Conservation (phyloP, 2,113 vertebrate genomes). For the Trogon melanurus region DNA sequence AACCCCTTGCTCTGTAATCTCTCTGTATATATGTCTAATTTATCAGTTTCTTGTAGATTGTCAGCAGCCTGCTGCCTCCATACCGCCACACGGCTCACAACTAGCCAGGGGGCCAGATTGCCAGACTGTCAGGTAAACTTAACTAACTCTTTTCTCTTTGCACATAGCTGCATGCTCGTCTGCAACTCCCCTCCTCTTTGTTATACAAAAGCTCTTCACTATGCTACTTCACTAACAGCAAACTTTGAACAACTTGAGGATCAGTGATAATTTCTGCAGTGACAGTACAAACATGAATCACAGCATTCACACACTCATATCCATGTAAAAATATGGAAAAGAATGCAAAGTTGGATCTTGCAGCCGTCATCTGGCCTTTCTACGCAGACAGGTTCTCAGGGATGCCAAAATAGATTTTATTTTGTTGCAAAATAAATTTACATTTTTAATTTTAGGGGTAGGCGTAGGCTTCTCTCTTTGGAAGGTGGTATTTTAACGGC, state of each 20-base stretch:
- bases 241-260: not conserved
- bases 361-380: not conserved
- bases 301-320: not conserved
- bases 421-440: not conserved
- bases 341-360: not conserved
- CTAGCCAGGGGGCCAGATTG: constrained; percentile 88
- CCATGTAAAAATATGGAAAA: not conserved
- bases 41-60: constrained; percentile 99
- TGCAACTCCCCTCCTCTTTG: not conserved
- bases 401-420: not conserved
- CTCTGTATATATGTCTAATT: constrained; percentile 98
- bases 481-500: not conserved
- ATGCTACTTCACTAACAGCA: not conserved
- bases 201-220: not conserved
- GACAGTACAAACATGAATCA: not conserved
- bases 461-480: not conserved
- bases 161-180: constrained; percentile 59
- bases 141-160: constrained; percentile 53
- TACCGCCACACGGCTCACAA: constrained; percentile 95
- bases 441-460: not conserved
- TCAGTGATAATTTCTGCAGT: not conserved
- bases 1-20: constrained; percentile 87
- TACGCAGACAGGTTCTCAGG: not conserved
- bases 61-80: constrained; percentile 98
- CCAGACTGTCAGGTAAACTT: constrained; percentile 89